These are phyloP conservation scores for Prionace glauca DNA, from an alignment of 2,797 vertebrate species.

Conservation along the genomic window DNA sequence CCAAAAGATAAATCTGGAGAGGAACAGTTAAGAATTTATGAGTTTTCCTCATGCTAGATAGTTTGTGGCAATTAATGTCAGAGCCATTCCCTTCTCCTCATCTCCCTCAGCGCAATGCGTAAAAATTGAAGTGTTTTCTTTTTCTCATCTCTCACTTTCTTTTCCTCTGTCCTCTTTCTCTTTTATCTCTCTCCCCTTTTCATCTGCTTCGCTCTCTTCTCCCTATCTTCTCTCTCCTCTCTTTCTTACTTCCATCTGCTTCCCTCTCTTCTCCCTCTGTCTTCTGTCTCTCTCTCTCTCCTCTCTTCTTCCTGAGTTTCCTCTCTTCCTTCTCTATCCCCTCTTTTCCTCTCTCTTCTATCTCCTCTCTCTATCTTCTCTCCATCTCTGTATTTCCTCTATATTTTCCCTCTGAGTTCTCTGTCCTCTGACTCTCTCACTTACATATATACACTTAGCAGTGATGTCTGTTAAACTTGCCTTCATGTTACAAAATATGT, in stretches of 20 bases:
- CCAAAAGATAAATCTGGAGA: background rate
- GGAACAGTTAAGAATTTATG: background rate
- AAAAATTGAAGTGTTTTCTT: background rate
- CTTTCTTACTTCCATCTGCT: background rate
- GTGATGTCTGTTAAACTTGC: background rate
- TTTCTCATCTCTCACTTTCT: background rate
- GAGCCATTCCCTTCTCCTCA: background rate
- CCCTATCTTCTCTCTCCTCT: too few species aligned
- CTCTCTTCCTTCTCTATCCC: background rate
- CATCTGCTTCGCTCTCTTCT: too few species aligned
- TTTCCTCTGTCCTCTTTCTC: background rate
- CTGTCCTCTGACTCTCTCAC: background rate
- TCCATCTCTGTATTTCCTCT: too few species aligned
- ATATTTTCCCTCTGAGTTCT: background rate
- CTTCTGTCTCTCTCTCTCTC: background rate
- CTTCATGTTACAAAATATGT: background rate
- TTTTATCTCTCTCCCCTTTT: too few species aligned
- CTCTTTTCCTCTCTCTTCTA: too few species aligned
- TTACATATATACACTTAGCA: background rate
- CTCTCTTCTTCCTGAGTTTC: background rate
- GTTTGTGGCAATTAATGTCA: background rate
- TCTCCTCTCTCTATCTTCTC: background rate
- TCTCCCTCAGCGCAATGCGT: background rate
- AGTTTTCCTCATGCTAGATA: background rate
- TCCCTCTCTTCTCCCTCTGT: background rate